A percentile compares a stretch with the other conserved stretches of the same genome.
Conservation (phyloP, 2,113 vertebrate genomes). For the Dascyllus trimaculatus region DNA sequence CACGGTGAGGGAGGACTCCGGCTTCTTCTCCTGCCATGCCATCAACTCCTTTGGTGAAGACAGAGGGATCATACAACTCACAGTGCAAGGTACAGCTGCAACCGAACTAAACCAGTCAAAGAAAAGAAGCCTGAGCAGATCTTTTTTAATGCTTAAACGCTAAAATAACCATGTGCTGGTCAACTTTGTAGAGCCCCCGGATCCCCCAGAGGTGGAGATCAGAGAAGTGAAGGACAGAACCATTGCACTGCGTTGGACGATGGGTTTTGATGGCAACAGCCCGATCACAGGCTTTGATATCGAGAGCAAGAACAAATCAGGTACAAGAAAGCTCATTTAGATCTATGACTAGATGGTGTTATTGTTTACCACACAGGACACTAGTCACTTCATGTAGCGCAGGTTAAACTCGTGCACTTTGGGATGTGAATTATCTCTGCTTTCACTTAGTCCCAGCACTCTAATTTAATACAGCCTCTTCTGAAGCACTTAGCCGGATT, state of each 20-base stretch:
- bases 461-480: constrained; percentile 34
- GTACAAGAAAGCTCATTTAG: constrained; percentile 72
- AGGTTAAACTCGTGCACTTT: not conserved
- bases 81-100: constrained; percentile 92
- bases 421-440: constrained; percentile 21
- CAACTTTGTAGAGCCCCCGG: constrained; percentile 90
- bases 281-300: constrained; percentile 98
- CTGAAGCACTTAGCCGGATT: constrained; percentile 59
- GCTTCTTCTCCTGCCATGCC: constrained; percentile 98
- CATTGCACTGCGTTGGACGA: constrained; percentile 97
- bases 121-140: not conserved
- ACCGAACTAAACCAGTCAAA: not conserved
- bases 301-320: constrained; percentile 99
- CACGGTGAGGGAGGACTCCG: constrained; percentile 97
- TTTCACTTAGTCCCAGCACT: constrained; percentile 25
- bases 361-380: not conserved
- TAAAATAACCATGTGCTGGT: not conserved
- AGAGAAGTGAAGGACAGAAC: constrained; percentile 96
- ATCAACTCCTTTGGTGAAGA: constrained; percentile 99
- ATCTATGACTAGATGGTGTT: not conserved
- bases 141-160: not conserved
- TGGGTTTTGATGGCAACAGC: constrained; percentile 99
- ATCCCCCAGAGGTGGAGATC: constrained; percentile 98
- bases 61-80: constrained; percentile 97
- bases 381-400: not conserved